Evolutionary conservation across 1,140 invertebrate species (phyloP).

Genomic region (Pseudomyrmex cubaensis): DNA sequence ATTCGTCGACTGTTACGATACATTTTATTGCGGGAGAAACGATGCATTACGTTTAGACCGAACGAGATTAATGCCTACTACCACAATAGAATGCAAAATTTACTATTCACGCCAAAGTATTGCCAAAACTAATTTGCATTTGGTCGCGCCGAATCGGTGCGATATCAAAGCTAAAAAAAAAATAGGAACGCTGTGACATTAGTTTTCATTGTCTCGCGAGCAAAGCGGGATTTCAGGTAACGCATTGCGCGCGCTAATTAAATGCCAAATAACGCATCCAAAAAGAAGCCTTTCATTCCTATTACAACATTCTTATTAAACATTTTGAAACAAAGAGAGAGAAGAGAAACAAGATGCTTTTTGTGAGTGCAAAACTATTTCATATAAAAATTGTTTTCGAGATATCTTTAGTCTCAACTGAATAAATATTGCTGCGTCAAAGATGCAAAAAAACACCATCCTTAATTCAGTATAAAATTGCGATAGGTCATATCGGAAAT

Average conservation of each 20-base stretch:
- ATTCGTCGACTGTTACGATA: conserved; percentile 3
- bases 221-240: conserved; percentile 43
- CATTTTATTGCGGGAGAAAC: conserved; percentile 32
- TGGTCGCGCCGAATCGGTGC: conserved; percentile 17
- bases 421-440: background rate
- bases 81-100: conserved; percentile 50
- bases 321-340: background rate
- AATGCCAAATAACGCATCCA: conserved; percentile 32
- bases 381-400: background rate
- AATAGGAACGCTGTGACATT: conserved; percentile 17
- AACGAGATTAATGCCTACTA: conserved; percentile 52
- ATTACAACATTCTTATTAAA: conserved; percentile 4
- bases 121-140: conserved; percentile 48
- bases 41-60: conserved; percentile 45
- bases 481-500: conserved; percentile 6
- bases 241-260: conserved; percentile 38
- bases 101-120: conserved; percentile 51
- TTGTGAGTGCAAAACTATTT: background rate
- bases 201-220: conserved; percentile 54
- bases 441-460: background rate
- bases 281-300: conserved; percentile 44
- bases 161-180: conserved; percentile 33
- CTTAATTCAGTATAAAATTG: conserved; percentile 30
- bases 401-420: background rate
- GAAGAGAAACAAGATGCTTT: no score